A percentile compares a stretch with the other conserved stretches of the same genome.
Evolutionary conservation across 1,140 invertebrate genomes (phyloP).

Genomic region (Homarus americanus): DNA sequence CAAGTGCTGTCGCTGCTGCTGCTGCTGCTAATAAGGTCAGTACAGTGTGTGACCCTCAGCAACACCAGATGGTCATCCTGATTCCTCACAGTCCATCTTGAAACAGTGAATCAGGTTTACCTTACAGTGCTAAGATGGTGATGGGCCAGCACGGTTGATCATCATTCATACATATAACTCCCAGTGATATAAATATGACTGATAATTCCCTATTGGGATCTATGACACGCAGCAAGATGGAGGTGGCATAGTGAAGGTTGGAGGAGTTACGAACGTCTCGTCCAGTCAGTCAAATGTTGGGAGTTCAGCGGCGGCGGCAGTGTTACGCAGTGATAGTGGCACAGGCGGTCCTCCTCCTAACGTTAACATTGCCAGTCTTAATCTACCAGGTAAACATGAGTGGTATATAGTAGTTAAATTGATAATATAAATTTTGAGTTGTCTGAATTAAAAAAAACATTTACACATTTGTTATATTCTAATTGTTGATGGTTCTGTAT

Average conservation of each 20-base stretch:
- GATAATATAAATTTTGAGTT: no score
- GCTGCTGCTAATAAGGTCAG: slow-evolving; percentile 70
- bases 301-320: slow-evolving; percentile 80
- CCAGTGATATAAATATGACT: no score
- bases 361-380: slow-evolving; percentile 68
- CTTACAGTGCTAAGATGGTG: no score
- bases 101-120: no score
- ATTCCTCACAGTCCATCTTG: no score
- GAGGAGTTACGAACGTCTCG: slow-evolving; percentile 65
- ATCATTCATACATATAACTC: no score
- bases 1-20: slow-evolving; percentile 63
- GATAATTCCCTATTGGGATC: no score
- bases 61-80: no score
- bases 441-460: no score
- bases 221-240: slow-evolving; percentile 55
- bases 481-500: slow-evolving; percentile 78
- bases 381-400: slow-evolving; percentile 66
- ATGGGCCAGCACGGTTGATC: no score
- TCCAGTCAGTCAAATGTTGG: slow-evolving; percentile 80
- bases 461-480: not conserved
- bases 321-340: slow-evolving; percentile 75
- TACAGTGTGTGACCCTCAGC: no score
- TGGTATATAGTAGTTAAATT: slow-evolving; percentile 2
- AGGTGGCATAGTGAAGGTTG: slow-evolving; percentile 56
- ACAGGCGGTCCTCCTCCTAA: slow-evolving; percentile 66